A percentile compares a stretch with the other conserved stretches of the same genome.
Evolutionary conservation across 2,113 vertebrate genomes (phyloP).

Genomic region (Proteles cristata): DNA sequence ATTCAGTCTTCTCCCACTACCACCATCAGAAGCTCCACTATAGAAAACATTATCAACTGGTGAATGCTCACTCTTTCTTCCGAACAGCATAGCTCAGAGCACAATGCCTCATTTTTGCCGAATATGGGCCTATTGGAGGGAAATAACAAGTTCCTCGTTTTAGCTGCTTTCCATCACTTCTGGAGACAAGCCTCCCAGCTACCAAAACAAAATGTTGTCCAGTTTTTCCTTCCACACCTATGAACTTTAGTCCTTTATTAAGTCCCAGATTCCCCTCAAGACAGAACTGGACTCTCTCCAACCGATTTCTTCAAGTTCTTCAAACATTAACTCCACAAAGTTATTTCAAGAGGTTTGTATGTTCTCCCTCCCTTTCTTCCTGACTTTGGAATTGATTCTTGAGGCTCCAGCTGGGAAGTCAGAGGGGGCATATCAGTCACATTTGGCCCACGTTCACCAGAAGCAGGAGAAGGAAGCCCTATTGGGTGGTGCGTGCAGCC

Average conservation of each 20-base stretch:
- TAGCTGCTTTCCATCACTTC: not conserved
- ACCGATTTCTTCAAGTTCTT: conserved; percentile 71
- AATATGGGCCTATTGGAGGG: not conserved
- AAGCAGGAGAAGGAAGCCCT: conserved; percentile 29
- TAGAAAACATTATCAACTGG: not conserved
- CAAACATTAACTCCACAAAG: conserved; percentile 82
- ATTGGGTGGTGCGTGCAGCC: not conserved
- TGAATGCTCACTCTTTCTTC: not conserved
- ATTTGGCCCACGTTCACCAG: not conserved
- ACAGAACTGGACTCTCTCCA: conserved; percentile 69
- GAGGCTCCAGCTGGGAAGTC: not conserved
- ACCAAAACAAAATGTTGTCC: conserved; percentile 6
- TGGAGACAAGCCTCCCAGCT: not conserved
- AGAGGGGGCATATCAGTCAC: not conserved
- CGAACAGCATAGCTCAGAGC: fast-evolving
- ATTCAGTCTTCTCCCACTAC: fast-evolving
- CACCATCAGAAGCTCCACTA: not conserved
- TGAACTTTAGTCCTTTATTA: conserved; percentile 77
- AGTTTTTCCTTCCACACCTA: conserved; percentile 66
- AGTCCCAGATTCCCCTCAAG: conserved; percentile 75
- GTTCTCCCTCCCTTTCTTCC: conserved; percentile 61
- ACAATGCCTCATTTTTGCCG: not conserved
- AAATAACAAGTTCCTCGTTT: not conserved
- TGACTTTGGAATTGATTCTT: not conserved
- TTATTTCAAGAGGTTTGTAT: conserved; percentile 61